phyloP scores from a whole-genome alignment of 2,888 invertebrate genomes.

The Julus scandinavius region DNA sequence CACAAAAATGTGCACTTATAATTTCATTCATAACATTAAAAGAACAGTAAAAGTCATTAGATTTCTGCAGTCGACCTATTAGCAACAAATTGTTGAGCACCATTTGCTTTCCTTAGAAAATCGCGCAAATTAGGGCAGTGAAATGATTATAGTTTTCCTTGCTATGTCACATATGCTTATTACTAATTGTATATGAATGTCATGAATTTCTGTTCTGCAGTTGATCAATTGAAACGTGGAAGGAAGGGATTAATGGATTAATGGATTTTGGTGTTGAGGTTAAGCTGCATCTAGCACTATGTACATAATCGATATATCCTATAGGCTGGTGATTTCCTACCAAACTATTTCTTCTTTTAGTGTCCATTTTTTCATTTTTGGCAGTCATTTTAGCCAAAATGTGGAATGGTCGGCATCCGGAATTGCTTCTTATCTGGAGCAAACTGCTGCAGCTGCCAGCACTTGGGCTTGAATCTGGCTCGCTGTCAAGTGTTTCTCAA shows the following conservation, averaged over 20 bases:
- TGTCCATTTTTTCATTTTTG: constrained; percentile 34
- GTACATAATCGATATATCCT: constrained; percentile 19
- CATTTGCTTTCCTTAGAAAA: too few relatives aligned
- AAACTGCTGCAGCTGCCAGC: background rate
- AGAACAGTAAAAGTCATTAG: too few relatives aligned
- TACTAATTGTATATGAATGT: too few relatives aligned
- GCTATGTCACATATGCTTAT: too few relatives aligned
- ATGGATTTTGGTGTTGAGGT: background rate
- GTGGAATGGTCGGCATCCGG: constrained; percentile 30
- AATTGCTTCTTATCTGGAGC: constrained; percentile 39
- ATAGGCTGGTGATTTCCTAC: background rate
- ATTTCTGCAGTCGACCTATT: too few relatives aligned
- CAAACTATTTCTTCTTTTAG: constrained; percentile 1
- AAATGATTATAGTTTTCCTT: too few relatives aligned
- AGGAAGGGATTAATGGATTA: background rate
- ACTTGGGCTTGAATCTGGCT: background rate
- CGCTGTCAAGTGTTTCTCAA: constrained; percentile 19
- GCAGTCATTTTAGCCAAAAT: constrained; percentile 29
- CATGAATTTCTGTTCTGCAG: background rate
- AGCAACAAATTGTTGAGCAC: too few relatives aligned
- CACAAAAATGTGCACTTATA: too few relatives aligned
- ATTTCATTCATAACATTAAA: too few relatives aligned
- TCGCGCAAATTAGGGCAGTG: too few relatives aligned
- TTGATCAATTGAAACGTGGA: background rate
- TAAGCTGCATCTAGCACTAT: background rate